Evolutionary conservation across 2,113 vertebrate species (phyloP), one percentile per base, ranked within the genome.

Genomic region (Seriola rivoliana): DNA sequence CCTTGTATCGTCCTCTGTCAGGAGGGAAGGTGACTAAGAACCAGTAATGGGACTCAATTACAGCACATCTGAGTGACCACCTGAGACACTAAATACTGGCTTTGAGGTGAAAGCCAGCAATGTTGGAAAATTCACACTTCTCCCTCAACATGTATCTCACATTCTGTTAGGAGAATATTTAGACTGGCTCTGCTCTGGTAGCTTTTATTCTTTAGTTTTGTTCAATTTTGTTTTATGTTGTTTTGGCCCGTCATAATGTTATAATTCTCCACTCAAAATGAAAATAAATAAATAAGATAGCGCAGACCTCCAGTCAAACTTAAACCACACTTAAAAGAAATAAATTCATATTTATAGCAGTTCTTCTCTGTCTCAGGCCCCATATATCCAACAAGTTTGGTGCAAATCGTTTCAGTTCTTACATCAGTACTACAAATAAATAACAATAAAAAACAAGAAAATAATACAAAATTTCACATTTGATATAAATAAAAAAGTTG

Each of bases 1-100:
- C 57, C 85, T 91, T 87, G 82, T 71, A 25, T 78, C 82, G 85
- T 92, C 90, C 90, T 91, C 85, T 85, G 78, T 82, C 75, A 89
- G 63, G 46, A 70, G 44, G 25, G 80, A 92, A 93, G 90, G 91
- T 88, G 87, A 91, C 78, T 46, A 68, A 65, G 48, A 82, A 66
- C 21, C 55, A 64, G 55, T 88, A 89, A 91, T 86, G 66, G 89
- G 58, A 84, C 64, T 92, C 87, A 86, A 84, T 94, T 91, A 79
- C 85, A 75, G 73, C 71, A 78, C 38, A 64, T 84, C 69, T 84
- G 59, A 75, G 50, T 36, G 89, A 34, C 62, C 48, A 38, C 59
- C 75, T 71, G 71, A 87, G 75, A 87, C 84, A 74, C 54, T 88
- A 87, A 89, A 84, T 57, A 48, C 44, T 75, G 78, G 50, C 75